These are phyloP conservation scores for Zonitis immaculata DNA, from an alignment of 2,888 invertebrate species.

Conservation along the genomic window DNA sequence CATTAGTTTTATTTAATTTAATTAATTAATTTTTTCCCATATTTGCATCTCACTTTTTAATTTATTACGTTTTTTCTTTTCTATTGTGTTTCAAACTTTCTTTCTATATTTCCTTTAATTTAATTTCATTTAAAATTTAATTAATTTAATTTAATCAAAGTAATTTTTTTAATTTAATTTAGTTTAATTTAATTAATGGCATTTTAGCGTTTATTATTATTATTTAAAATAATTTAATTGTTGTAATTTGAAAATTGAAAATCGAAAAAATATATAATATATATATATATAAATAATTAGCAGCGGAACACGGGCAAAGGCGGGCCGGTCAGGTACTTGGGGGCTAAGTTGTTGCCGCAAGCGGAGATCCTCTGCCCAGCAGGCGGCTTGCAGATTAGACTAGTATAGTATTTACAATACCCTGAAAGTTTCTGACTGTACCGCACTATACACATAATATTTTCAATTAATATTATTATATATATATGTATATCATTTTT, in stretches of 20 bases:
- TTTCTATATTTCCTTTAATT: neutral
- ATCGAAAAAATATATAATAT: slow-evolving; percentile 4
- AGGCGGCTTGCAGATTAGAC: slow-evolving; percentile 47
- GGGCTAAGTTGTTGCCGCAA: slow-evolving; percentile 43
- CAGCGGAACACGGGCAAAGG: slow-evolving; percentile 27
- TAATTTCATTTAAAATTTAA: neutral
- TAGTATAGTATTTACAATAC: slow-evolving; percentile 52
- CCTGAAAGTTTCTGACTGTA: slow-evolving; percentile 47
- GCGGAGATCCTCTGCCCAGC: slow-evolving; percentile 44
- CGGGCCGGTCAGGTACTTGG: slow-evolving; percentile 49
- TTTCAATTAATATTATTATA: too few relatives aligned
- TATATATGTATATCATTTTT: too few relatives aligned
- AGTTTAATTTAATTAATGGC: neutral
- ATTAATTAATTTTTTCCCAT: neutral
- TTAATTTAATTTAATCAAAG: neutral
- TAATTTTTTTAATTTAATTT: neutral
- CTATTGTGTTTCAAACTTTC: too few relatives aligned
- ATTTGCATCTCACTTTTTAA: neutral
- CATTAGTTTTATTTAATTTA: slow-evolving; percentile 5
- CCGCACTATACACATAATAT: slow-evolving; percentile 27
- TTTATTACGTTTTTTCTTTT: too few relatives aligned
- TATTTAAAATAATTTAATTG: too few relatives aligned
- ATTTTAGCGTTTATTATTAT: too few relatives aligned
- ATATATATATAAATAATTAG: too few relatives aligned
- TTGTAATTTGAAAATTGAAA: too few relatives aligned